A percentile compares a stretch with the other conserved stretches of the same genome.
phyloP scores from a whole-genome alignment of 1,140 invertebrate species.

The Rhizoglyphus robini region DNA sequence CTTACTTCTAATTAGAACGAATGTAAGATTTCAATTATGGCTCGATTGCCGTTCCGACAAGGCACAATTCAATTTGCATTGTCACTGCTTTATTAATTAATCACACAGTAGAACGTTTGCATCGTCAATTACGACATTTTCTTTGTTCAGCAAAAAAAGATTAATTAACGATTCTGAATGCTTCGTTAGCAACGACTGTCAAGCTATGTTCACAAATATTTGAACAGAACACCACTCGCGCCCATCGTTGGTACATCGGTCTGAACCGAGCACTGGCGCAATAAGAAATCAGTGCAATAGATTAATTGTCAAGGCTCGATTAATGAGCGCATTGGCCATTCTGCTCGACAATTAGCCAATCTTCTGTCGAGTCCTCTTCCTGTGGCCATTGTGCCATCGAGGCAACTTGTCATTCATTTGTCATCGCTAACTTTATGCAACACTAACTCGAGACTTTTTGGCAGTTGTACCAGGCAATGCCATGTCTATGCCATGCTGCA shows the following conservation, averaged over 20 bases:
- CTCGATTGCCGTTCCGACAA: neutral
- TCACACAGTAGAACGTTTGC: slow-evolving; percentile 1
- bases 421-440: too few species aligned
- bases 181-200: neutral
- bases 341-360: too few species aligned
- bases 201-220: neutral
- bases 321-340: neutral
- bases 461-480: too few species aligned
- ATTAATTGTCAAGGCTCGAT: too few species aligned
- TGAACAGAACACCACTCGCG: too few species aligned
- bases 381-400: too few species aligned
- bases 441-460: too few species aligned
- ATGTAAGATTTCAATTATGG: neutral
- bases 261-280: too few species aligned
- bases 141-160: slow-evolving; percentile 15
- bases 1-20: neutral
- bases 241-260: too few species aligned
- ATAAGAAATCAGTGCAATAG: too few species aligned
- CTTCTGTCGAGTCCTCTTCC: neutral
- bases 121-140: slow-evolving; percentile 9
- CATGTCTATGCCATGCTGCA: too few species aligned
- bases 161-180: neutral
- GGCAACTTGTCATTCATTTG: neutral
- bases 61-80: slow-evolving; percentile 1
- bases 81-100: neutral